Evolutionary conservation across 2,113 vertebrate genomes (phyloP).

Genomic region (Sinocyclocheilus grahami): DNA sequence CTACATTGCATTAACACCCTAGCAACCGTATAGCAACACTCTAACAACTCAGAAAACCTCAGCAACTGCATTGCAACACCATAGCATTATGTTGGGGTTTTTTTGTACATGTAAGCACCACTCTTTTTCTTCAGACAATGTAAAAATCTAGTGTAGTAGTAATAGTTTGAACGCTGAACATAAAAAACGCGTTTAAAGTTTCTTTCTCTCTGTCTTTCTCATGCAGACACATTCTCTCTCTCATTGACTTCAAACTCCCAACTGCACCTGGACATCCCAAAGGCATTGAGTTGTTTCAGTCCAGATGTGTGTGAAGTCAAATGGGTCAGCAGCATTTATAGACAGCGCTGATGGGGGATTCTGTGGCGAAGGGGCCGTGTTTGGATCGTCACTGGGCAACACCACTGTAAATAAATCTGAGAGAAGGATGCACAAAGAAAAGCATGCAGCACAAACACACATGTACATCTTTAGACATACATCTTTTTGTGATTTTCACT

Average conservation of each 20-base stretch:
- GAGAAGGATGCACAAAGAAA: constrained; percentile 35
- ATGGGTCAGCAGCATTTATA: constrained; percentile 55
- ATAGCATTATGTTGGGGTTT: too few species aligned
- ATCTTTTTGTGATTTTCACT: not conserved
- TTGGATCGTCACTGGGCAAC: constrained; percentile 71
- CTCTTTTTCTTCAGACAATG: not conserved
- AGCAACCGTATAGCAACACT: too few species aligned
- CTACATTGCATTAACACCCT: too few species aligned
- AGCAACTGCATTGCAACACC: too few species aligned
- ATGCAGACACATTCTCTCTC: not conserved
- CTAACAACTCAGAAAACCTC: too few species aligned
- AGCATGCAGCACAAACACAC: constrained; percentile 14
- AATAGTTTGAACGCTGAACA: not conserved
- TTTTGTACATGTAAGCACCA: not conserved
- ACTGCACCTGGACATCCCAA: constrained; percentile 65
- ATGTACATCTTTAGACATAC: not conserved
- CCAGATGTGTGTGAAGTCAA: constrained; percentile 58
- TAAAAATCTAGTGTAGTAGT: not conserved
- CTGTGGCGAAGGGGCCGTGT: constrained; percentile 57
- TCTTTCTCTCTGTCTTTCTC: constrained; percentile 29
- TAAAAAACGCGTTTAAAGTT: not conserved
- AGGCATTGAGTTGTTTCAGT: constrained; percentile 49
- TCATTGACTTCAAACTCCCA: constrained; percentile 52
- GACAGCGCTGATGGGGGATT: constrained; percentile 53
- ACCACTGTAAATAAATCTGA: constrained; percentile 67